Evolutionary conservation across 2,797 vertebrate species (phyloP).

Genomic region (Aselliscus stoliczkanus): DNA sequence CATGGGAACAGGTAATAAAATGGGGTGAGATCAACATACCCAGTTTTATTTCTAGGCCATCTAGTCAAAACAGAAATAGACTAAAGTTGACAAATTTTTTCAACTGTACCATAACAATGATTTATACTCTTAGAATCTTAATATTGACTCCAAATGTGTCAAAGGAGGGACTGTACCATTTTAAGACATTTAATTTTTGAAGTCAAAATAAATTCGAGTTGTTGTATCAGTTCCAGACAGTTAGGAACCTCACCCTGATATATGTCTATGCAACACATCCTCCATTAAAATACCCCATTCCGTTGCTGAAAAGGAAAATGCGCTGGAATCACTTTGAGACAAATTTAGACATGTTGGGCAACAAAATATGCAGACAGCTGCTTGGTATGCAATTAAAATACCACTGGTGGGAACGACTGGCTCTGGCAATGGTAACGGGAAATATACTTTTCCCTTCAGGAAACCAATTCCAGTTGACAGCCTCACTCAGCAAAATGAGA

Average conservation of each 20-base stretch:
- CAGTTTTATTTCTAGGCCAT: slow-evolving; percentile 63
- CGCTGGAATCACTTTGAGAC: slow-evolving; percentile 54
- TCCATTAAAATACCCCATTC: slow-evolving; percentile 16
- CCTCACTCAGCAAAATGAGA: slow-evolving; percentile 37
- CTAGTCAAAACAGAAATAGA: slow-evolving; percentile 56
- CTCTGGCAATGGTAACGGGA: slow-evolving; percentile 12
- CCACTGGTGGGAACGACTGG: slow-evolving; percentile 55
- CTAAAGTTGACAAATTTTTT: slow-evolving; percentile 54
- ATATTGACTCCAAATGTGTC: slow-evolving; percentile 55
- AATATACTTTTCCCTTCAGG: slow-evolving; percentile 23
- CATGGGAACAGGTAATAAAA: slow-evolving; percentile 64
- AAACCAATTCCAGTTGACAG: slow-evolving; percentile 45
- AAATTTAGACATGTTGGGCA: slow-evolving; percentile 64
- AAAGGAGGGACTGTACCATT: slow-evolving; percentile 10
- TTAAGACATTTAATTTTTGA: slow-evolving; percentile 32
- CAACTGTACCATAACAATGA: slow-evolving; percentile 24
- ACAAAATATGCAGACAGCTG: slow-evolving; percentile 53
- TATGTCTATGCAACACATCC: not conserved
- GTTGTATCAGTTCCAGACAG: slow-evolving; percentile 35
- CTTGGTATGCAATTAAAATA: slow-evolving; percentile 73
- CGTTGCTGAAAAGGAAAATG: slow-evolving; percentile 38
- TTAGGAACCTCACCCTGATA: slow-evolving; percentile 25
- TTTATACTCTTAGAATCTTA: slow-evolving; percentile 47
- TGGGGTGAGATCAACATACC: slow-evolving; percentile 34
- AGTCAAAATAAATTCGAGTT: slow-evolving; percentile 49